These are phyloP conservation scores for Lacerta viridis DNA, from an alignment of 2,797 vertebrate species.

Conservation along the genomic window DNA sequence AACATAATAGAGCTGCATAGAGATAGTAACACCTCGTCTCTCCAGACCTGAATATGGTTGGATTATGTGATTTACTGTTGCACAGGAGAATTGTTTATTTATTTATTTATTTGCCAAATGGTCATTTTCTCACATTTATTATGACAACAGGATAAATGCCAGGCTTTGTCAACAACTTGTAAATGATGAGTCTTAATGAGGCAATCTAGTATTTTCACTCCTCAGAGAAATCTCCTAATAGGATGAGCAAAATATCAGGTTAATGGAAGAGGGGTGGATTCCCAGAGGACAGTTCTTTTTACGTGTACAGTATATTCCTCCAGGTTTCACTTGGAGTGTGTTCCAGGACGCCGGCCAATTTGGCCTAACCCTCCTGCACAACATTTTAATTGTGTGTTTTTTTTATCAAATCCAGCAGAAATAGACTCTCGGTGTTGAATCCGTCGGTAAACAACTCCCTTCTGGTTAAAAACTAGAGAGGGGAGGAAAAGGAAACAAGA, in stretches of 20 bases:
- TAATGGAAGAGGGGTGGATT: constrained; percentile 79
- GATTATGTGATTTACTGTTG: constrained; percentile 66
- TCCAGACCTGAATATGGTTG: constrained; percentile 49
- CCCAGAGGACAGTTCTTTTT: constrained; percentile 74
- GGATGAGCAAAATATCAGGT: constrained; percentile 84
- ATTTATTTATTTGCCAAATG: constrained; percentile 79
- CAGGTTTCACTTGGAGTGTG: constrained; percentile 79
- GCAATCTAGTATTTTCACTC: constrained; percentile 82
- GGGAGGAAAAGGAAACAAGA: not conserved
- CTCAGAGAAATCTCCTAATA: constrained; percentile 81
- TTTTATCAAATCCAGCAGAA: constrained; percentile 80
- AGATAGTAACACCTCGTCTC: constrained; percentile 50
- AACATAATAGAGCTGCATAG: constrained; percentile 46
- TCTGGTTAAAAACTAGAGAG: constrained; percentile 39
- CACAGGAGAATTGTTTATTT: constrained; percentile 54
- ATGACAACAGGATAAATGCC: constrained; percentile 85
- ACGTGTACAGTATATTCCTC: constrained; percentile 77
- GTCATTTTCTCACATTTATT: constrained; percentile 86
- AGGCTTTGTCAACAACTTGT: constrained; percentile 86
- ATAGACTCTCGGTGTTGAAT: constrained; percentile 75
- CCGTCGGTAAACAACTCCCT: constrained; percentile 61
- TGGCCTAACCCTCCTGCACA: constrained; percentile 72
- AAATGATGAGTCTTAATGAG: constrained; percentile 87
- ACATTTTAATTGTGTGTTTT: constrained; percentile 79
- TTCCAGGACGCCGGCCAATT: constrained; percentile 83